Evolutionary conservation across 2,113 vertebrate species (phyloP).

Genomic region (Rana temporaria): DNA sequence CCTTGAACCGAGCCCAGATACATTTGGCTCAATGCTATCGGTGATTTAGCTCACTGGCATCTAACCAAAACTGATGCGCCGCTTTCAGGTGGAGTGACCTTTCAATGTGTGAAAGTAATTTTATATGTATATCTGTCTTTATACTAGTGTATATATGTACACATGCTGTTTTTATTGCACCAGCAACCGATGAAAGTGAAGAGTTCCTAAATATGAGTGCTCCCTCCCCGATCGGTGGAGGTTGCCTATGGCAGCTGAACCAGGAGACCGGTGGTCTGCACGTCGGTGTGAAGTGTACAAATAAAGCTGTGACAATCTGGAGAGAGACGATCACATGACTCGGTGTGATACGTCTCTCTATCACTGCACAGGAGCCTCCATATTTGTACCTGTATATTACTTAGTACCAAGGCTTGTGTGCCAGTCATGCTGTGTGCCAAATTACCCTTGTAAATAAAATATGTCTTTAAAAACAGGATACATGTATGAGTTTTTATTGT

Average conservation of each 20-base stretch:
- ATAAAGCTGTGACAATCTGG: constrained; percentile 47
- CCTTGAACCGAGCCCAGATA: no score
- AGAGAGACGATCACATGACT: background rate
- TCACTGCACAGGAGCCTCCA: constrained; percentile 19
- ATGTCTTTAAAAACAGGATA: constrained; percentile 1
- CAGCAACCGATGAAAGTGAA: constrained; percentile 24
- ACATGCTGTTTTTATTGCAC: constrained; percentile 11
- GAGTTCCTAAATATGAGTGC: background rate
- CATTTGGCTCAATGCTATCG: no score
- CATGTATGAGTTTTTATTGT: background rate
- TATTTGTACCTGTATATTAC: constrained; percentile 30
- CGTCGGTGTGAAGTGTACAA: constrained; percentile 1
- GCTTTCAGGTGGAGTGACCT: background rate
- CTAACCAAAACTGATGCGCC: no score
- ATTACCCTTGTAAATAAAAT: constrained; percentile 49
- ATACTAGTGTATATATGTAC: constrained; percentile 13
- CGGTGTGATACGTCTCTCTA: background rate
- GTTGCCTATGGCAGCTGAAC: background rate
- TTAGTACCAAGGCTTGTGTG: constrained; percentile 9
- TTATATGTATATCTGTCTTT: constrained; percentile 19
- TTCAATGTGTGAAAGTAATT: background rate
- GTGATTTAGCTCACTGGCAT: no score
- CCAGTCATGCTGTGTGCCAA: constrained; percentile 50
- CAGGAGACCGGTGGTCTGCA: background rate
- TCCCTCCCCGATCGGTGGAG: background rate